Base-by-base conservation (phyloP, 2,797 vertebrate genomes). In the Prionace glauca region DNA sequence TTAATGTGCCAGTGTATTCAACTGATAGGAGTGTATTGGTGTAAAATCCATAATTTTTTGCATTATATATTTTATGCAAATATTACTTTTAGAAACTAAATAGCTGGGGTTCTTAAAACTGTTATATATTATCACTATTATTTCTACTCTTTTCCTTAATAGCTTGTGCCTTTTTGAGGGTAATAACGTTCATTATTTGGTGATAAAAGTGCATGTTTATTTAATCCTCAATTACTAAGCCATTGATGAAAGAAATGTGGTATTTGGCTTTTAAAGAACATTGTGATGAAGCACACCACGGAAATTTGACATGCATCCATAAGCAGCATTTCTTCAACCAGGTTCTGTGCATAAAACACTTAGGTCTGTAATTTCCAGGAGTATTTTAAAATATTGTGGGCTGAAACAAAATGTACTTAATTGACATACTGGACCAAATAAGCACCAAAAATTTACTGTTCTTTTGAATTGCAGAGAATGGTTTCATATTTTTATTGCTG, bases 51-150 rank as follows among this genome's bases (percentile, higher is more conserved):
- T 69, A 90, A 62, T 62, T 20, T 14, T 74, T 74, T 74, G 45
- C 74, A 95, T n/a, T 95, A 7, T 45, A 50, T 24, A 77, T 74
- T 50, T 77, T 74, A 72, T 77, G 71, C 93, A 95, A 77, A 77
- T 56, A 11, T 50, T 50, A 50, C 2, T 94, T 95, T 95, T 77
- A 20, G 26, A 77, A 74, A 72, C 26, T 92, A 69, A 18, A 69
- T 69, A 92, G 16, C 56, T 69, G 62, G 65, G 29, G 12, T 60
- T 95, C 16, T 95, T 56, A 56, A 77, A 77, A 95, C n/a, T 50
- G 24, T 91, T 20, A 3, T 56, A 72, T 72, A 29, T 94, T 95
- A 94, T 71, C 36, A 32, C 29, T 29, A 32, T 22, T 71, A 62
- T 65, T 65, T 91, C n/a, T 50, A 50, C 72, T 32, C 5, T 90